Evolutionary conservation across 1,140 invertebrate species (phyloP).

Genomic region (Mesaphorura yosii): DNA sequence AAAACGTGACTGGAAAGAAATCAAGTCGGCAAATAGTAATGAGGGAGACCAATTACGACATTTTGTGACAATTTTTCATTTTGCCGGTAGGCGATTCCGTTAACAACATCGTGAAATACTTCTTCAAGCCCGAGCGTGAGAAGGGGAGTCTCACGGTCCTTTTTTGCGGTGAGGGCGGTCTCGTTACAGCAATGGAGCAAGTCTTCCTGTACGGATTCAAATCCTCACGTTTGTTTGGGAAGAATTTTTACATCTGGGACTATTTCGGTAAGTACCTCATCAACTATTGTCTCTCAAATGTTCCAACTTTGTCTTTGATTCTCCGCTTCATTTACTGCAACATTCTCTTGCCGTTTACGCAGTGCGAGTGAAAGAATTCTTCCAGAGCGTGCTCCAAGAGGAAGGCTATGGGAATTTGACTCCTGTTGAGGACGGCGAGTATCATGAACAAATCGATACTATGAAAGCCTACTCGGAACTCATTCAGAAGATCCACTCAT

Average conservation of each 20-base stretch:
- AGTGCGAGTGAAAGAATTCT: slow-evolving; percentile 75
- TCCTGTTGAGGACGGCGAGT: slow-evolving; percentile 37
- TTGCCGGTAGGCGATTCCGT: slow-evolving; percentile 67
- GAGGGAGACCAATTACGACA: too few species aligned
- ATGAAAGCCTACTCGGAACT: slow-evolving; percentile 65
- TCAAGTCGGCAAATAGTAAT: too few species aligned
- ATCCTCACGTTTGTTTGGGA: slow-evolving; percentile 78
- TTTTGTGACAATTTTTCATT: slow-evolving; percentile 19
- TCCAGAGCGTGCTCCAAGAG: slow-evolving; percentile 47
- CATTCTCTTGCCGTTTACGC: slow-evolving; percentile 10
- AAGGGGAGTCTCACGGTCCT: slow-evolving; percentile 76
- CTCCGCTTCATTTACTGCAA: not conserved
- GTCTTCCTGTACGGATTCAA: slow-evolving; percentile 89
- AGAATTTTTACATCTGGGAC: slow-evolving; percentile 95
- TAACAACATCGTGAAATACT: slow-evolving; percentile 94
- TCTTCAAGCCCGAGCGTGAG: slow-evolving; percentile 71
- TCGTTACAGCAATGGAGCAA: slow-evolving; percentile 85
- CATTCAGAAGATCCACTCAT: slow-evolving; percentile 69
- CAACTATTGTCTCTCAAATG: not conserved
- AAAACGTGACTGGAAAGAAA: too few species aligned
- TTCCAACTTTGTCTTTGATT: not conserved
- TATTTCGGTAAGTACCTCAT: slow-evolving; percentile 64
- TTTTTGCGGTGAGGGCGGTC: slow-evolving; percentile 84
- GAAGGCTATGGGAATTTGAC: slow-evolving; percentile 36
- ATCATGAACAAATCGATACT: slow-evolving; percentile 39